Evolutionary conservation across 2,888 invertebrate genomes (phyloP).

Genomic region (Ormyrus thymus): DNA sequence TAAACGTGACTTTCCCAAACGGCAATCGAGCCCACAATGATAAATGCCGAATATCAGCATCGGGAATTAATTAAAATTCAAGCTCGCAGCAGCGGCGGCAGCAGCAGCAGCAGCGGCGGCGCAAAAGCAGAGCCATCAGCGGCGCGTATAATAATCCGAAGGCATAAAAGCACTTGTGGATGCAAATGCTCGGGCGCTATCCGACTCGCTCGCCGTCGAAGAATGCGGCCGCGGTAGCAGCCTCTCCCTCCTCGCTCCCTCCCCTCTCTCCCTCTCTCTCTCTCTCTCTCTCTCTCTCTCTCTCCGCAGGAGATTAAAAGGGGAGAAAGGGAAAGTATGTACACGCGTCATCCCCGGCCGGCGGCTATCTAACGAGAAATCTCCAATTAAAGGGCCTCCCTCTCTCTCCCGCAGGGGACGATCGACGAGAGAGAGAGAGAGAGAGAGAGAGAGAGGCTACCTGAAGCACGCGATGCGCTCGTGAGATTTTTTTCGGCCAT

Average conservation of each 20-base stretch:
- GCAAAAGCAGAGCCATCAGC: background rate
- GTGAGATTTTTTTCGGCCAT: background rate
- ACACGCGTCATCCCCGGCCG: slow-evolving; percentile 15
- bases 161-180: slow-evolving; percentile 44
- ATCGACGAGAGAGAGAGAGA: background rate
- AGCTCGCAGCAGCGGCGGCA: too few species aligned
- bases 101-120: too few species aligned
- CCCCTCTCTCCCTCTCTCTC: too few species aligned
- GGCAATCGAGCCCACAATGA: too few species aligned
- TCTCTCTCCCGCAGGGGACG: background rate
- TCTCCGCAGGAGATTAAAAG: background rate
- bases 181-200: slow-evolving; percentile 37
- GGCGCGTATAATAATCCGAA: slow-evolving; percentile 37
- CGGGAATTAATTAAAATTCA: too few species aligned
- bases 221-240: slow-evolving; percentile 50
- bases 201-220: slow-evolving; percentile 18
- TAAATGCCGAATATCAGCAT: too few species aligned
- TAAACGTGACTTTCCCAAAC: too few species aligned
- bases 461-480: slow-evolving; percentile 23
- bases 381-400: slow-evolving; percentile 53
- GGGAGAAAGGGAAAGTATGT: background rate
- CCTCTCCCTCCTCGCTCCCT: too few species aligned
- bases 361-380: slow-evolving; percentile 53
- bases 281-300: too few species aligned
- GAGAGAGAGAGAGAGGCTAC: background rate